Conservation (phyloP, 2,113 vertebrate species). For the Chrysemys picta region DNA sequence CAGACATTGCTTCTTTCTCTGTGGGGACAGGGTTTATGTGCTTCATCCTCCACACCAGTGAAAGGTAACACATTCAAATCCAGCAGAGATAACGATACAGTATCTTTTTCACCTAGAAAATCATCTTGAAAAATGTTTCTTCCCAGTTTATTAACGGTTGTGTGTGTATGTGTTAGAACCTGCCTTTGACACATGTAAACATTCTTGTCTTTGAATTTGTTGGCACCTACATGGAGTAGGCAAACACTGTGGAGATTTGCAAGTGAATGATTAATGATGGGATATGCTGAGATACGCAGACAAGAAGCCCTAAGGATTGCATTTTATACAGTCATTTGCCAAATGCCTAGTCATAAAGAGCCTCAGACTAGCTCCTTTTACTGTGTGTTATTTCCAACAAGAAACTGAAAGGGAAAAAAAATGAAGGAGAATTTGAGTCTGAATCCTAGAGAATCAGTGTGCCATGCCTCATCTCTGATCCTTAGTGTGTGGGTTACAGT, state of each 20-base stretch:
- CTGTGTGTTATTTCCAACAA: background rate
- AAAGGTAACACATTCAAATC: background rate
- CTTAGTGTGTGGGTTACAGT: background rate
- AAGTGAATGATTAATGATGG: slow-evolving; percentile 30
- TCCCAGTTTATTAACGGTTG: background rate
- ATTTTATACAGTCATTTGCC: background rate
- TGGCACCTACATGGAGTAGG: slow-evolving; percentile 19
- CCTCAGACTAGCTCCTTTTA: background rate
- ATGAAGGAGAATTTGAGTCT: background rate
- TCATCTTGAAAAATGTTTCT: background rate
- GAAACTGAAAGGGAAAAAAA: slow-evolving; percentile 7
- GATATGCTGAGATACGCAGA: background rate
- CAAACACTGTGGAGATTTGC: background rate
- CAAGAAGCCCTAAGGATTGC: background rate
- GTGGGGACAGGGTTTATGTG: background rate
- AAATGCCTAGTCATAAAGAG: background rate
- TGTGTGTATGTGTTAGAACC: slow-evolving; percentile 39
- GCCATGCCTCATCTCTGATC: background rate
- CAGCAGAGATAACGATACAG: background rate
- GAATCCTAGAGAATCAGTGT: background rate
- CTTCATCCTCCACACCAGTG: background rate
- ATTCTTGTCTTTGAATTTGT: slow-evolving; percentile 41
- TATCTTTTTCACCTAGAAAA: background rate
- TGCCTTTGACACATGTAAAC: slow-evolving; percentile 37
- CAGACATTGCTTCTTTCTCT: background rate